Evolutionary conservation across 2,797 vertebrate species (phyloP).

Genomic region (Sparus aurata): DNA sequence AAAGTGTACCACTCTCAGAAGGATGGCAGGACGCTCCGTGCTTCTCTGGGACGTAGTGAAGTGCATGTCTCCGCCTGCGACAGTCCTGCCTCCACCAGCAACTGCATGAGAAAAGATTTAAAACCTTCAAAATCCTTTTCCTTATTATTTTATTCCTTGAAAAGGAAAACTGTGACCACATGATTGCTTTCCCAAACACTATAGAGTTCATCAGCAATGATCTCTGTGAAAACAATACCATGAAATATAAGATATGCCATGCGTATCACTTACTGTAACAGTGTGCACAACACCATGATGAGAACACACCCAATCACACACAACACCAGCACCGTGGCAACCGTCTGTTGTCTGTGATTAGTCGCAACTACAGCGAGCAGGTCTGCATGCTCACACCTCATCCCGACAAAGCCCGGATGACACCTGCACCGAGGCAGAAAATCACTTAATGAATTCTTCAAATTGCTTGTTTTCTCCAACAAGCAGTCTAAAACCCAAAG

Average conservation of each 20-base stretch:
- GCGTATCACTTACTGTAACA: constrained; percentile 91
- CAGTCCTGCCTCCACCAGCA: constrained; percentile 91
- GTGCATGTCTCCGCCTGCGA: constrained; percentile 84
- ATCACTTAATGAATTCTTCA: too few species aligned
- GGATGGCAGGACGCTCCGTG: constrained; percentile 86
- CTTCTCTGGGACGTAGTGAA: constrained; percentile 87
- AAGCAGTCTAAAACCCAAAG: too few species aligned
- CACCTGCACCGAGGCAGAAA: constrained; percentile 83
- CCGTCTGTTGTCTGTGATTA: constrained; percentile 92
- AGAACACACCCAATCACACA: constrained; percentile 90
- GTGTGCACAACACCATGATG: constrained; percentile 89
- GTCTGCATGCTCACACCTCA: constrained; percentile 95
- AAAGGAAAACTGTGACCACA: neutral
- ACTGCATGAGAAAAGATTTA: constrained; percentile 73
- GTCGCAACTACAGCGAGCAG: constrained; percentile 96
- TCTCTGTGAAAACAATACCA: neutral
- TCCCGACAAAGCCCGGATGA: constrained; percentile 91
- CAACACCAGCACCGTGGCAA: constrained; percentile 92
- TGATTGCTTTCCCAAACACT: neutral
- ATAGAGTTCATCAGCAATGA: neutral
- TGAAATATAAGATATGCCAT: neutral
- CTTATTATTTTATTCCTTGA: neutral
- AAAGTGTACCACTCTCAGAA: constrained; percentile 89
- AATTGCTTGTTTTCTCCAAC: too few species aligned
- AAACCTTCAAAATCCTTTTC: neutral